Evolutionary conservation across 1,140 invertebrate genomes (phyloP), one percentile per base, ranked within the genome.

Genomic region (Drosophila suzukii): DNA sequence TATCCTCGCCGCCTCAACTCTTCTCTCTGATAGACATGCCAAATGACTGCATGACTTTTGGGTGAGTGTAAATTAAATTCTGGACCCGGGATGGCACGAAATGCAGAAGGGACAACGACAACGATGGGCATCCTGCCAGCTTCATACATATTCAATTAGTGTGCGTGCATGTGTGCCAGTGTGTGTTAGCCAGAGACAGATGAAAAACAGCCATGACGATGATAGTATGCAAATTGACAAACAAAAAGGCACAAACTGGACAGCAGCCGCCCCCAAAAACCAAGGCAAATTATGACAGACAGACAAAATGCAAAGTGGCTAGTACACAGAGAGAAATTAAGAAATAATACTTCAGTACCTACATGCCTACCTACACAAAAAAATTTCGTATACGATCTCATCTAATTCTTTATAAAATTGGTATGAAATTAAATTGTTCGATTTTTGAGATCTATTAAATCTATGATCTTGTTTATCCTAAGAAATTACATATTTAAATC

Each of bases 191-290:
- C 20, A 58, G 51, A 71, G 57, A 34, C 51, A 75, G 80, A 89
- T 89, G 84, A 89, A 89, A 84, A 89, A 89, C 84, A 84, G 77
- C 74, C 80, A 89, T 89, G 84, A 89, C 84, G 84, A 89, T 89
- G 84, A 89, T 89, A 89, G 84, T 89, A 89, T 89, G 84, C 84
- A 89, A 89, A 89, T 89, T 89, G 84, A 89, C 84, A 89, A 89
- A 84, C 84, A 88, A 89, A 88, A 89, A 89, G 67, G 51, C 84
- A 78, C 53, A 75, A 56, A 44, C 62, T 73, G 66, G 49, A 73
- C 70, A 71, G 67, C 65, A 76, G 75, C 75, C 67, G 65, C 67
- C 67, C 43, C 44, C 66, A 61, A 78, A 66, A 61, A 46, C 46
- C 39, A 65, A 66, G 74, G 49, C 68, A 88, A 84, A 84, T 89